These are phyloP conservation scores for Oxygymnocypris stewartii DNA, from an alignment of 2,113 vertebrate genomes.

Conservation along the genomic window DNA sequence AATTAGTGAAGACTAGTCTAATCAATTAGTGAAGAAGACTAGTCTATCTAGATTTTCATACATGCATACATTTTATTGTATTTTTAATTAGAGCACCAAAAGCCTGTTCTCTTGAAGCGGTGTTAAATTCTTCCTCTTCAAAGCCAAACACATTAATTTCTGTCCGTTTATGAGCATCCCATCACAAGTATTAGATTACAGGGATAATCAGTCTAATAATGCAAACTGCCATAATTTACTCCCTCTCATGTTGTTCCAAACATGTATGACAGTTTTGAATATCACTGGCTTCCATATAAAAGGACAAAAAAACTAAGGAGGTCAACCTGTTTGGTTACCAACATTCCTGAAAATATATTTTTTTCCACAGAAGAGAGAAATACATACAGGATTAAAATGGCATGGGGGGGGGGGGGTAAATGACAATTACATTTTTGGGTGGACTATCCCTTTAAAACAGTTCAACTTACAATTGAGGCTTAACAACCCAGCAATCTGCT, in stretches of 20 bases:
- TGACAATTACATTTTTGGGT: not conserved
- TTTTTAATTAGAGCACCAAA: not conserved
- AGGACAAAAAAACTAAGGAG: not conserved
- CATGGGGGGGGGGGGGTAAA: not conserved
- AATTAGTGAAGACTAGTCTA: not conserved
- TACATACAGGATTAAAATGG: not conserved
- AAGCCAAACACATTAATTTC: not conserved
- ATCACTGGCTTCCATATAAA: not conserved
- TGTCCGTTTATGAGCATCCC: not conserved
- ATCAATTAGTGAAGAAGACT: not conserved
- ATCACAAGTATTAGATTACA: not conserved
- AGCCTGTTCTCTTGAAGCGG: not conserved
- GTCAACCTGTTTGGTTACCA: not conserved
- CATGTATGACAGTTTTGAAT: not conserved
- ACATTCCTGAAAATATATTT: too few species aligned
- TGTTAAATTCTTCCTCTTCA: not conserved
- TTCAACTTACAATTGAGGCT: not conserved
- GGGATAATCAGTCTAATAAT: too few species aligned
- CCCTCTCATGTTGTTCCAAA: too few species aligned
- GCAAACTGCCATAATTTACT: too few species aligned
- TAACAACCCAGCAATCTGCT: not conserved
- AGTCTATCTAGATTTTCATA: not conserved
- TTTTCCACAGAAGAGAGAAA: not conserved
- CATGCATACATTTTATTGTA: not conserved
- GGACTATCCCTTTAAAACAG: not conserved